phyloP scores from a whole-genome alignment of 1,140 invertebrate species.

The Cyclina sinensis region DNA sequence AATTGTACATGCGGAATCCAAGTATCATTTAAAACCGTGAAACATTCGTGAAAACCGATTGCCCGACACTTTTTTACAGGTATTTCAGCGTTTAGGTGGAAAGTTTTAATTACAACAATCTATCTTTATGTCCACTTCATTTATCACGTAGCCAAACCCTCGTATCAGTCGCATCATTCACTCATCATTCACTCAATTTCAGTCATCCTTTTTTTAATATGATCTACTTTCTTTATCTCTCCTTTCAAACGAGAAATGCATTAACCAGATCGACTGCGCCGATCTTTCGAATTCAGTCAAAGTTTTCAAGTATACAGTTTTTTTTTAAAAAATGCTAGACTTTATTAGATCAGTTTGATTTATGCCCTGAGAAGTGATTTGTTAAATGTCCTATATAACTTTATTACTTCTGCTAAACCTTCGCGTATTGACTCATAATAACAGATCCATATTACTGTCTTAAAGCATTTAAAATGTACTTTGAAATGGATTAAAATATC shows the following conservation, averaged over 20 bases:
- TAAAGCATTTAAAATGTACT: not conserved
- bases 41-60: not conserved
- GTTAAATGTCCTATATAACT: not conserved
- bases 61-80: not conserved
- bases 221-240: not conserved
- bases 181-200: not conserved
- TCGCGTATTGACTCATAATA: not conserved
- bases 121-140: not conserved
- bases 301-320: no score
- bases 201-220: not conserved
- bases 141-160: not conserved
- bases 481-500: conserved; percentile 12
- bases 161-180: not conserved
- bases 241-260: no score
- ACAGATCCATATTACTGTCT: not conserved
- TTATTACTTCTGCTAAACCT: not conserved
- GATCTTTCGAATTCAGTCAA: no score
- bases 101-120: not conserved
- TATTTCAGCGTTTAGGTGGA: not conserved
- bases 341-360: no score
- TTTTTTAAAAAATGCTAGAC: no score
- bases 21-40: not conserved
- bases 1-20: not conserved
- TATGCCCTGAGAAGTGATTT: not conserved
- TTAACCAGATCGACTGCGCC: no score